A percentile compares a stretch with the other conserved stretches of the same genome.
Conservation (phyloP, 2,888 invertebrate genomes). For the Plagodis dolabraria region DNA sequence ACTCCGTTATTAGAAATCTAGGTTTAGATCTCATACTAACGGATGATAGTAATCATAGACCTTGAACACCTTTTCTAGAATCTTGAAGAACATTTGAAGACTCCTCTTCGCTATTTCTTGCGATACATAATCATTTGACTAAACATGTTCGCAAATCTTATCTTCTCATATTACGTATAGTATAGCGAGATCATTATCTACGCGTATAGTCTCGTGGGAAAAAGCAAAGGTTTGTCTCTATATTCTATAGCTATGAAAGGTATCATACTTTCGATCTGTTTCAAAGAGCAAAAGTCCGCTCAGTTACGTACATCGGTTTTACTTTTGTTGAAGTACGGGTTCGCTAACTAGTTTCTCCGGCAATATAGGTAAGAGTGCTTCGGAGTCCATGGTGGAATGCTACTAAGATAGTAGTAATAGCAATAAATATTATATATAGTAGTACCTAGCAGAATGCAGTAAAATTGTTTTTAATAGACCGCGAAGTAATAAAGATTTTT, state of each 20-base stretch:
- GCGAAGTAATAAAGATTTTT: no score
- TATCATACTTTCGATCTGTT: constrained; percentile 54
- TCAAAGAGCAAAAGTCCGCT: constrained; percentile 40
- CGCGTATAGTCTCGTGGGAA: constrained; percentile 36
- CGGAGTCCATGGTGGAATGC: constrained; percentile 9
- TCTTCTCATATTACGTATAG: background rate
- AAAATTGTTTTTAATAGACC: no score
- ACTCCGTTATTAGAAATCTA: background rate
- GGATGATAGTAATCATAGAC: background rate
- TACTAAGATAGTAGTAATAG: background rate
- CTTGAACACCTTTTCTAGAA: background rate
- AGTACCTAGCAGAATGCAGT: no score
- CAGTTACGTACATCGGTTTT: constrained; percentile 35
- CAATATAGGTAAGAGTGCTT: constrained; percentile 28
- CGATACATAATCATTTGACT: no score
- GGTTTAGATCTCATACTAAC: background rate
- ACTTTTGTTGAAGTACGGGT: constrained; percentile 46
- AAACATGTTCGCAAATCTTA: background rate
- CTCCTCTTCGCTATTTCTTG: no score
- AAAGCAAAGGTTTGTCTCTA: constrained; percentile 23
- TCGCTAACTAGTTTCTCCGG: constrained; percentile 33
- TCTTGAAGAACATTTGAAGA: no score
- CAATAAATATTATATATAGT: no score
- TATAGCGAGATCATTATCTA: background rate
- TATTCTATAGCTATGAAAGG: constrained; percentile 38